Percentiles rank a stretch among this genome's conserved stretches.
Conservation (phyloP, 2,888 invertebrate species). For the Tachina grossa region DNA sequence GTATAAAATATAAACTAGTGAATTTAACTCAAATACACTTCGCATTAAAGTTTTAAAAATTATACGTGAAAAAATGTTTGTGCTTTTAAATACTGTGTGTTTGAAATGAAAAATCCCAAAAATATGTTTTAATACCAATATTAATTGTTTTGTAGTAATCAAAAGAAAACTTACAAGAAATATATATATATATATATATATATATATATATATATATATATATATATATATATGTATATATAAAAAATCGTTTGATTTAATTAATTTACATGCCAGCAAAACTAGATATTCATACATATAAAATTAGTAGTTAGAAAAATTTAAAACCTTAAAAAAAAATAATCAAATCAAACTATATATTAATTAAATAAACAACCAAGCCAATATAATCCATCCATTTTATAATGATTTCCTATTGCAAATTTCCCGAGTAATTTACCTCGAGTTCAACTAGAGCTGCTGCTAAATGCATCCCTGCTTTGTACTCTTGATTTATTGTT, state of each 20-base stretch:
- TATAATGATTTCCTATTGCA: constrained; percentile 42
- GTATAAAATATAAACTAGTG: not conserved
- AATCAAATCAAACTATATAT: constrained; percentile 8
- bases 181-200: no score
- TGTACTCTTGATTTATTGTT: constrained; percentile 41
- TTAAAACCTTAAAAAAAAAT: constrained; percentile 11
- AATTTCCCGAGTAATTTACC: constrained; percentile 48
- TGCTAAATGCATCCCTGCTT: constrained; percentile 49
- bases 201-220: no score
- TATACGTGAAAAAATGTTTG: constrained; percentile 44
- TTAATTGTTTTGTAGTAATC: constrained; percentile 14
- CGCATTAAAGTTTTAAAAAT: constrained; percentile 2
- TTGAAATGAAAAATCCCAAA: constrained; percentile 9
- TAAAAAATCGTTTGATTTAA: not conserved
- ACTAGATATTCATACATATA: not conserved
- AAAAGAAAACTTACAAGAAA: not conserved
- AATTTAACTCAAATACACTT: constrained; percentile 13
- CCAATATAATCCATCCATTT: constrained; percentile 63
- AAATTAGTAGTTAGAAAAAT: constrained; percentile 38
- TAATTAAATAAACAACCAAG: constrained; percentile 34
- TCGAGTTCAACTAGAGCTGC: constrained; percentile 32
- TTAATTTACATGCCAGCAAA: not conserved
- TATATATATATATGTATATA: no score
- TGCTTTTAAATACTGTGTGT: constrained; percentile 37
- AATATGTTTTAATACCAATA: not conserved